These are phyloP conservation scores for Harlomillsia oculata DNA, from an alignment of 1,140 invertebrate genomes.

Conservation along the genomic window DNA sequence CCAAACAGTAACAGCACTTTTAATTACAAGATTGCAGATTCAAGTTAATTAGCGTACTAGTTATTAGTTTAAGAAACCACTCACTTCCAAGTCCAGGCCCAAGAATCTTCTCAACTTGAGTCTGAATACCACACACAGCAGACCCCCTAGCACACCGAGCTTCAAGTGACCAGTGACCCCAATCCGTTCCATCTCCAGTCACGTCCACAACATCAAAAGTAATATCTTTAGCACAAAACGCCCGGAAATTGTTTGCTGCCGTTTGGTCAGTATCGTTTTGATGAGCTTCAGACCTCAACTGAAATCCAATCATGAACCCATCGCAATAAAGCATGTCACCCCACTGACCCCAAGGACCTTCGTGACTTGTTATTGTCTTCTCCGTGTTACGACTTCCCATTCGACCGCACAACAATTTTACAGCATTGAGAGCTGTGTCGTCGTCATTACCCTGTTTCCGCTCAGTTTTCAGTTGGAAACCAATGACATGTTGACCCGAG, in stretches of 20 bases:
- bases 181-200: conserved; percentile 7
- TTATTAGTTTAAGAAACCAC: no score
- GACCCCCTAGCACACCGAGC: conserved; percentile 1
- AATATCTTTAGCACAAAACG: conserved; percentile 1
- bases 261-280: conserved; percentile 1
- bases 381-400: no score
- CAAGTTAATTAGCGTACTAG: no score
- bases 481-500: no score
- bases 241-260: conserved; percentile 18
- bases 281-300: conserved; percentile 1
- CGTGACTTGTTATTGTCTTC: background rate
- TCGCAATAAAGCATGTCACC: background rate
- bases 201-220: conserved; percentile 1
- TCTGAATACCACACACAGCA: conserved; percentile 16
- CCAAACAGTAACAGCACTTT: no score
- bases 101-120: conserved; percentile 21
- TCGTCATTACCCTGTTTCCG: no score
- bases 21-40: no score
- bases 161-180: conserved; percentile 1
- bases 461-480: no score
- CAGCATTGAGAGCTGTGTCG: conserved; percentile 16
- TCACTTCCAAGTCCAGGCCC: no score
- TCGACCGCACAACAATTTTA: conserved; percentile 7
- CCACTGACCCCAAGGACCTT: conserved; percentile 10
- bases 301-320: conserved; percentile 5